These are phyloP conservation scores for Dicerorhinus sumatrensis DNA, from an alignment of 2,113 vertebrate genomes.

Conservation along the genomic window DNA sequence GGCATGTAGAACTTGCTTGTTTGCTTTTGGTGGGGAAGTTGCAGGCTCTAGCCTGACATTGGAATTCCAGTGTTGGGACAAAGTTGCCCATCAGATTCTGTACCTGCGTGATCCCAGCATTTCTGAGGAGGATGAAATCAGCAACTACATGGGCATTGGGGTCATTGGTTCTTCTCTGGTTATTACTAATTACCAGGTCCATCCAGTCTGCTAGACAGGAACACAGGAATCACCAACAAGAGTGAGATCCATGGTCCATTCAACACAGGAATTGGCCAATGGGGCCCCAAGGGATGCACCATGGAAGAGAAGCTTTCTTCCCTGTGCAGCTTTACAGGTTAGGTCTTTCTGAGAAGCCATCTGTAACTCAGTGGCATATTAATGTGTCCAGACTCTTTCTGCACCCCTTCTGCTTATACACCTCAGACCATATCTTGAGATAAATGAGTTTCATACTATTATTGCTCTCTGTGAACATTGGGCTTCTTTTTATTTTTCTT, in stretches of 20 bases:
- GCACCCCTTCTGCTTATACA: neutral
- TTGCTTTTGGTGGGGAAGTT: neutral
- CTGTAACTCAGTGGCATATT: neutral
- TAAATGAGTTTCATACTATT: neutral
- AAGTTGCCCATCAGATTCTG: neutral
- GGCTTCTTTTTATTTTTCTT: neutral
- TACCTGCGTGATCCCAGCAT: neutral
- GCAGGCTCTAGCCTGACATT: neutral
- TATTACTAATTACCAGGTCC: neutral
- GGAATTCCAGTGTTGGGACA: neutral
- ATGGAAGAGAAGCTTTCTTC: neutral
- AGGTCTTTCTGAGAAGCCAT: neutral
- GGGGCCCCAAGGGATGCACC: neutral
- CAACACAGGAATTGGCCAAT: neutral
- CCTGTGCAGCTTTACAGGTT: neutral
- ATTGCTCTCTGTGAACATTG: neutral
- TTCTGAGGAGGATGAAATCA: neutral
- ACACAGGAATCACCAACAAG: neutral
- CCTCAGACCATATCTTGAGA: neutral
- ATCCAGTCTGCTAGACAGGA: neutral
- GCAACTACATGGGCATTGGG: neutral
- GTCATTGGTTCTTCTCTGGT: neutral
- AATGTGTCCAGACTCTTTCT: neutral
- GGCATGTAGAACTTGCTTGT: neutral
- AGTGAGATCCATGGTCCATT: neutral